These are phyloP conservation scores for Leptinotarsa haldemani DNA, from an alignment of 2,888 invertebrate genomes.

Conservation along the genomic window DNA sequence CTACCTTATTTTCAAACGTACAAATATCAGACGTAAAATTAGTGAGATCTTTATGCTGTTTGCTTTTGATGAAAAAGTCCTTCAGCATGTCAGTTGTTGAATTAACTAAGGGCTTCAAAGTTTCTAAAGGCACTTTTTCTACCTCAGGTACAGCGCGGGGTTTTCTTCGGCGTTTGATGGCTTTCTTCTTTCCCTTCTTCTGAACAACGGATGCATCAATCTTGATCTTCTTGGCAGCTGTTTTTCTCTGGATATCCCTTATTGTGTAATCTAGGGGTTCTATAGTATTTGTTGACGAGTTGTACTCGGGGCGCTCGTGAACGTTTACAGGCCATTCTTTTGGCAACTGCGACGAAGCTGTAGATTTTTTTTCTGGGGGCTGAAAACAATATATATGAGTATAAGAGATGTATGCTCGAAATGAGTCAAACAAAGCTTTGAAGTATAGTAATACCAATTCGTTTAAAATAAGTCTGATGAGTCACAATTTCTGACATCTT, in stretches of 20 bases:
- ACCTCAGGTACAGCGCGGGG: slow-evolving; percentile 40
- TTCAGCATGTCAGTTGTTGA: slow-evolving; percentile 50
- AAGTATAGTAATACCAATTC: too few species aligned
- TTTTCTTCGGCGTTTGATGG: slow-evolving; percentile 17
- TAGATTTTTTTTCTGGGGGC: slow-evolving; percentile 25
- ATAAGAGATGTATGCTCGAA: too few species aligned
- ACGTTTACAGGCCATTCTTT: slow-evolving; percentile 52
- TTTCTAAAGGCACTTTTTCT: slow-evolving; percentile 46
- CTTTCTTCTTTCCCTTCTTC: slow-evolving; percentile 45
- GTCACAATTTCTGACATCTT: too few species aligned
- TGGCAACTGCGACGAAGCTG: slow-evolving; percentile 32
- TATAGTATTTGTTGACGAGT: slow-evolving; percentile 56
- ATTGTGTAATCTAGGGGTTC: slow-evolving; percentile 56
- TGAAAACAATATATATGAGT: slow-evolving; percentile 6
- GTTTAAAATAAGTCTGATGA: too few species aligned
- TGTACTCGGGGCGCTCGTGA: slow-evolving; percentile 60
- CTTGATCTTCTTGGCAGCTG: slow-evolving; percentile 43
- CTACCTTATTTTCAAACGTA: slow-evolving; percentile 38
- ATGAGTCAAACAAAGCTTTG: too few species aligned
- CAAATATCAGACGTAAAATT: slow-evolving; percentile 22
- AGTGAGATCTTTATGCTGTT: slow-evolving; percentile 32
- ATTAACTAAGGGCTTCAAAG: slow-evolving; percentile 51
- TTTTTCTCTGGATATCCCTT: slow-evolving; percentile 42
- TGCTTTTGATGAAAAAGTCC: slow-evolving; percentile 36
- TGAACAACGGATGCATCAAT: slow-evolving; percentile 32